Conservation (phyloP, 2,797 vertebrate species). For the Fundulus diaphanus region DNA sequence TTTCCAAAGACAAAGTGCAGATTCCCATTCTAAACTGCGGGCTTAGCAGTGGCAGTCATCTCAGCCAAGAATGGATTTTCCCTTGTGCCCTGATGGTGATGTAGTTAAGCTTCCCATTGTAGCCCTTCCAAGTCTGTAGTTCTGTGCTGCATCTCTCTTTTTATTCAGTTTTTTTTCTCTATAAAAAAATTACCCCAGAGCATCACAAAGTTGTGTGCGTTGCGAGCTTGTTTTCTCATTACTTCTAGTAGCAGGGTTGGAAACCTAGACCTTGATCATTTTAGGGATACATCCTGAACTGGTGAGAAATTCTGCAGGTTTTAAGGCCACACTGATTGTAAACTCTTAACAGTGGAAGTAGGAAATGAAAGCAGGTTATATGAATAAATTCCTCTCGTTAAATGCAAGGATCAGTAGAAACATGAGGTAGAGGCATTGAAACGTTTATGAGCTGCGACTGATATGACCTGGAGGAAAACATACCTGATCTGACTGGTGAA, state of each 20-base stretch:
- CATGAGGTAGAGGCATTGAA: conserved; percentile 65
- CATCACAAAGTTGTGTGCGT: conserved; percentile 27
- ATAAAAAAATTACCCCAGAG: conserved; percentile 42
- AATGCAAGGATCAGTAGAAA: conserved; percentile 68
- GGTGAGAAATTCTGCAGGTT: conserved; percentile 18
- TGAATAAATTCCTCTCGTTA: conserved; percentile 64
- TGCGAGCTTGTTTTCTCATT: conserved; percentile 18
- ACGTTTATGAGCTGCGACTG: conserved; percentile 78
- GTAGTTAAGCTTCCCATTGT: conserved; percentile 88
- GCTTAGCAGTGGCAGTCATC: conserved; percentile 89
- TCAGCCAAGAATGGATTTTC: conserved; percentile 93
- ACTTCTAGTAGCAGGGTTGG: conserved; percentile 7
- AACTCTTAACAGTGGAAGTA: conserved; percentile 52
- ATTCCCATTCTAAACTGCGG: conserved; percentile 92
- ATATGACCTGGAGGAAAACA: conserved; percentile 72
- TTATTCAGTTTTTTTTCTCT: conserved; percentile 38
- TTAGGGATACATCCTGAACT: conserved; percentile 4
- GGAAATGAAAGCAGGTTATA: conserved; percentile 35
- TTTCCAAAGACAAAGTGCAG: conserved; percentile 90
- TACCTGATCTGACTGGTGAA: conserved; percentile 64
- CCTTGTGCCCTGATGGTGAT: conserved; percentile 87
- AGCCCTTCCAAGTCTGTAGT: conserved; percentile 76
- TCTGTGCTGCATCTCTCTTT: conserved; percentile 41
- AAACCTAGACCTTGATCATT: conserved; percentile 9
- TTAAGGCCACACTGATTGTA: conserved; percentile 42